phyloP scores from a whole-genome alignment of 2,888 invertebrate genomes.

The Drosophila mayaguana region DNA sequence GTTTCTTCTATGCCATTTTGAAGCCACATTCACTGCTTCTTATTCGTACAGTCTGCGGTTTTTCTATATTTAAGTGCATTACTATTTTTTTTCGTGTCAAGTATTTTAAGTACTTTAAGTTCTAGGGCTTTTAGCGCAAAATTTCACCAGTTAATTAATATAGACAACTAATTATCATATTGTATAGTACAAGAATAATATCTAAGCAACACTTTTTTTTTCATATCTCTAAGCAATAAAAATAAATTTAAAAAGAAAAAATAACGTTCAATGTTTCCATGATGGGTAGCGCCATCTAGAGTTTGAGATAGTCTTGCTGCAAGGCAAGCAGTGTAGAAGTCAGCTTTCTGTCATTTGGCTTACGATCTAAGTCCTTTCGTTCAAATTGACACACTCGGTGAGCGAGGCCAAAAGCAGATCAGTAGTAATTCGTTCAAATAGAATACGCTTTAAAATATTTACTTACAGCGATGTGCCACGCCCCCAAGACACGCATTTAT shows the following conservation, averaged over 20 bases:
- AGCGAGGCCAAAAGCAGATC: no score
- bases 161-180: constrained; percentile 24
- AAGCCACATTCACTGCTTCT: constrained; percentile 7
- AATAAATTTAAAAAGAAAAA: constrained; percentile 16
- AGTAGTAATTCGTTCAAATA: no score
- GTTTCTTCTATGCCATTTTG: constrained; percentile 27
- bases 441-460: no score
- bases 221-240: constrained; percentile 43
- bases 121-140: constrained; percentile 50
- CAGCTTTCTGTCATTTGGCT: background rate
- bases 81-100: constrained; percentile 14
- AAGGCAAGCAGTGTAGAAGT: background rate
- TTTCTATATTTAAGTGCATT: constrained; percentile 12
- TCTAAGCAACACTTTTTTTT: constrained; percentile 50
- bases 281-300: constrained; percentile 1
- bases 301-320: background rate
- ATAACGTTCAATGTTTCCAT: background rate
- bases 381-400: no score
- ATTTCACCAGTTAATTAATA: constrained; percentile 67
- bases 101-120: constrained; percentile 58
- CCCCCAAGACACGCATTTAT: no score
- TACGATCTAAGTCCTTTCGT: no score
- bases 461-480: background rate
- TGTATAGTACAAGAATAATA: constrained; percentile 31
- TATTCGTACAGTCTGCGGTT: constrained; percentile 1